These are phyloP conservation scores for Mormyrops boulengeri DNA, from an alignment of 2,797 vertebrate genomes.

Conservation along the genomic window DNA sequence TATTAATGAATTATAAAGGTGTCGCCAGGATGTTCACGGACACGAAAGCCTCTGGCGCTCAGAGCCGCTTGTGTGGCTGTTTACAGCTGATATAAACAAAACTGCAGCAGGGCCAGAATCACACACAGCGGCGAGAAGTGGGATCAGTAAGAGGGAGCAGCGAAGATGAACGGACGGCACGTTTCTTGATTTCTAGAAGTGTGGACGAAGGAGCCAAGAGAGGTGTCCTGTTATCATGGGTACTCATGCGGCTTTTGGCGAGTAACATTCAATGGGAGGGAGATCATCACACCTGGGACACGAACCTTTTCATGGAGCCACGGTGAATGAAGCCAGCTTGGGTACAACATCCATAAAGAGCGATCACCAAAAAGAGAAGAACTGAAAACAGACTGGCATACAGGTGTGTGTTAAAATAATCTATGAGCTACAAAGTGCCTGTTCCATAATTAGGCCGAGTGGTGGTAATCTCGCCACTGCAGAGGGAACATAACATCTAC, in stretches of 20 bases:
- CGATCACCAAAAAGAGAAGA: not conserved
- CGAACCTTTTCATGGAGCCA: not conserved
- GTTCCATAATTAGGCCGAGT: not conserved
- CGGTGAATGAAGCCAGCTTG: not conserved
- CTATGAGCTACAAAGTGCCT: not conserved
- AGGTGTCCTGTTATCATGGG: not conserved
- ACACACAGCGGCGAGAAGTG: not conserved
- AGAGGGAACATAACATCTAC: not conserved
- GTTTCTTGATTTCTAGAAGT: not conserved
- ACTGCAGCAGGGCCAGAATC: not conserved
- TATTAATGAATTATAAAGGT: not conserved
- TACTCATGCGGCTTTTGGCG: not conserved
- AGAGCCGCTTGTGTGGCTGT: not conserved
- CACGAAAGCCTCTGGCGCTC: not conserved
- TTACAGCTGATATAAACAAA: not conserved
- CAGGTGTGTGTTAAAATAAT: not conserved
- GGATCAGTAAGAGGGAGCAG: not conserved
- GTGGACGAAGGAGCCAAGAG: not conserved
- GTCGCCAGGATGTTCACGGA: not conserved
- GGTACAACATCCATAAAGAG: not conserved
- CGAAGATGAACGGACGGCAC: not conserved
- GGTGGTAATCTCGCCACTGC: not conserved
- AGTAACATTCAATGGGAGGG: slow-evolving; percentile 19
- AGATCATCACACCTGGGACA: slow-evolving; percentile 19
- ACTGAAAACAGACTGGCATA: not conserved